These are phyloP conservation scores for Microcebus ravelobensis DNA, from an alignment of 2,113 vertebrate species.

Conservation along the genomic window DNA sequence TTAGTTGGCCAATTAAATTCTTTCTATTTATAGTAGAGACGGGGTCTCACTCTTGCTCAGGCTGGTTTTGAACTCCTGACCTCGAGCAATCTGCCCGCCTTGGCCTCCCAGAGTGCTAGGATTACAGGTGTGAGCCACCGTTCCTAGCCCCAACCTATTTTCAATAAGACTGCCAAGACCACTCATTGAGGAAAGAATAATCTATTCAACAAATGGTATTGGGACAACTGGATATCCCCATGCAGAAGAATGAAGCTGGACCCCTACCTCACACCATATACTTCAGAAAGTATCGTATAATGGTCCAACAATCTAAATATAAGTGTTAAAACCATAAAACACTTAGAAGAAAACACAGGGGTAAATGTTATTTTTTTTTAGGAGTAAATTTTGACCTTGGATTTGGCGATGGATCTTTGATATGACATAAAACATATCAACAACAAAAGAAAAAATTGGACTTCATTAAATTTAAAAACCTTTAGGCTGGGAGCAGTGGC, in stretches of 20 bases:
- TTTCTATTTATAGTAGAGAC: too few relatives aligned
- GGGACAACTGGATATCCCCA: background rate
- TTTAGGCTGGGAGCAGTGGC: background rate
- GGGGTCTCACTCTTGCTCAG: too few relatives aligned
- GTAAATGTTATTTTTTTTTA: background rate
- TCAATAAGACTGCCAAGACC: background rate
- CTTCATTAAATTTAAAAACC: background rate
- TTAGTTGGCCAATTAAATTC: too few relatives aligned
- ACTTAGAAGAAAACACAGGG: background rate
- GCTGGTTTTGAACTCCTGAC: too few relatives aligned
- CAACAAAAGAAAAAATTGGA: background rate
- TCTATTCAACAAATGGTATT: background rate
- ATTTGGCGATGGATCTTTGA: background rate
- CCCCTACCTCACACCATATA: background rate
- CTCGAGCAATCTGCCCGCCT: too few relatives aligned
- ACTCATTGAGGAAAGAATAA: background rate
- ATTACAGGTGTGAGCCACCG: too few relatives aligned
- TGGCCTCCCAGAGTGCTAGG: too few relatives aligned
- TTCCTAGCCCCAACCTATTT: background rate
- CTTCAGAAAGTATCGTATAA: background rate
- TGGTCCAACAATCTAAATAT: background rate
- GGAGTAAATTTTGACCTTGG: background rate
- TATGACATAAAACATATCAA: background rate
- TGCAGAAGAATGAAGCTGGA: background rate
- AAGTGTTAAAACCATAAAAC: slow-evolving; percentile 6